A percentile compares a stretch with the other conserved stretches of the same genome.
Conservation (phyloP, 1,140 invertebrate genomes). For the Pseudomyrmex dendroicus region DNA sequence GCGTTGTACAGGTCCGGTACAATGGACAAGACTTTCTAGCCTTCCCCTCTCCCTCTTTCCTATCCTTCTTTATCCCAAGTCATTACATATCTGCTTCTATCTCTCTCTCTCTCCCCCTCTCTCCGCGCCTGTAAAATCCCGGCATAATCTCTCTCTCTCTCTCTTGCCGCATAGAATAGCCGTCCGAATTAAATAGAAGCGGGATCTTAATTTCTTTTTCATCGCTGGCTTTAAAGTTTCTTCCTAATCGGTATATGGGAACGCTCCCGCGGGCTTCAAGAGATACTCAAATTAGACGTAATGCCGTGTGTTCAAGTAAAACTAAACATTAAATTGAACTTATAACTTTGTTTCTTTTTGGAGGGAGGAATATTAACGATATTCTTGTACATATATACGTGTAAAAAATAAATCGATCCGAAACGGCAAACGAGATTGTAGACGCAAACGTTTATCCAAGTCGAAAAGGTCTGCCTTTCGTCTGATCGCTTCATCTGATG, state of each 20-base stretch:
- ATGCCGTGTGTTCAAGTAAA: background rate
- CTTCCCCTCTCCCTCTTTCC: background rate
- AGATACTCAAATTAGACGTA: background rate
- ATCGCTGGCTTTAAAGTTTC: background rate
- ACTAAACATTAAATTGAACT: background rate
- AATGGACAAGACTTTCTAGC: constrained; percentile 74
- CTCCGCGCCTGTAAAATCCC: constrained; percentile 44
- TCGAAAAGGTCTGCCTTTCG: constrained; percentile 19
- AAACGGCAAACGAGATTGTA: constrained; percentile 10
- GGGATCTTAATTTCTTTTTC: constrained; percentile 39
- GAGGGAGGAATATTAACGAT: background rate
- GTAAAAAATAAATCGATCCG: constrained; percentile 17
- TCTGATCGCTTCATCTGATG: constrained; percentile 46
- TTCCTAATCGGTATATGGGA: background rate
- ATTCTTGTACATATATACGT: background rate
- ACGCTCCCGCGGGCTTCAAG: background rate
- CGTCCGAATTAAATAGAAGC: constrained; percentile 51
- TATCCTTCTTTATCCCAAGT: constrained; percentile 20
- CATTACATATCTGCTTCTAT: constrained; percentile 50
- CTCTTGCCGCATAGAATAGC: constrained; percentile 42
- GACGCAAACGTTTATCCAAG: constrained; percentile 11
- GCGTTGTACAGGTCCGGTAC: constrained; percentile 68
- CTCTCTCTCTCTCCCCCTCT: background rate
- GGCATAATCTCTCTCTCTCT: constrained; percentile 56
- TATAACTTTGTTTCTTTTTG: too few relatives aligned